phyloP scores from a whole-genome alignment of 2,113 vertebrate genomes.

The Hippotragus niger region DNA sequence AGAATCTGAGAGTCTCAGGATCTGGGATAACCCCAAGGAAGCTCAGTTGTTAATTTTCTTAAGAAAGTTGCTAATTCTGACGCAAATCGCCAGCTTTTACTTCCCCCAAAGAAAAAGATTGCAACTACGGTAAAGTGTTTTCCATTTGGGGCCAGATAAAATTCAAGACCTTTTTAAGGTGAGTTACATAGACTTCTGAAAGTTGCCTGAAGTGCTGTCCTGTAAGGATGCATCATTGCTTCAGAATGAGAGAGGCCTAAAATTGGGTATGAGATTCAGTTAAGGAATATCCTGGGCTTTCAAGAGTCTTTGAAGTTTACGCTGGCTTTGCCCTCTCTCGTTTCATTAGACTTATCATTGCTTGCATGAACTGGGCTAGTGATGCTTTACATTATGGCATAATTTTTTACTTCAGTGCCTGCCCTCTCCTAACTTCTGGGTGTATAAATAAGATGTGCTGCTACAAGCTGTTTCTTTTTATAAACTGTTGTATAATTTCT shows the following conservation, averaged over 20 bases:
- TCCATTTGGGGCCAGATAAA: neutral
- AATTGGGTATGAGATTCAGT: neutral
- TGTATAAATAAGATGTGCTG: neutral
- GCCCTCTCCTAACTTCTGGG: neutral
- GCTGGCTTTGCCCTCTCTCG: neutral
- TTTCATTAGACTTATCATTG: neutral
- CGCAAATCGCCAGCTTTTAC: constrained; percentile 3
- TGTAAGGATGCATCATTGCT: neutral
- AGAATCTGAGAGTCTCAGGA: neutral
- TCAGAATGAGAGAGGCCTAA: neutral
- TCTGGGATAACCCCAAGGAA: constrained; percentile 5
- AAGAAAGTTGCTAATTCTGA: neutral
- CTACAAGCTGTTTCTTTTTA: neutral
- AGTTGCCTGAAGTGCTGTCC: neutral
- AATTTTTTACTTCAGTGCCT: neutral
- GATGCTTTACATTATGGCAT: neutral
- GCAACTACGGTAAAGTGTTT: neutral
- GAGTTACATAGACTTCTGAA: neutral
- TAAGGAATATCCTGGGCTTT: neutral
- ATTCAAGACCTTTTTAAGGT: neutral
- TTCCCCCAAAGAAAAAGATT: neutral
- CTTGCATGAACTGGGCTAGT: neutral
- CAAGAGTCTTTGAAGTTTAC: neutral
- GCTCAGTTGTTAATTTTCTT: constrained; percentile 4
- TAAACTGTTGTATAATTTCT: neutral